Percentiles rank a stretch among this genome's conserved stretches.
phyloP scores from a whole-genome alignment of 2,888 invertebrate genomes.

The Troides oblongomaculatus region DNA sequence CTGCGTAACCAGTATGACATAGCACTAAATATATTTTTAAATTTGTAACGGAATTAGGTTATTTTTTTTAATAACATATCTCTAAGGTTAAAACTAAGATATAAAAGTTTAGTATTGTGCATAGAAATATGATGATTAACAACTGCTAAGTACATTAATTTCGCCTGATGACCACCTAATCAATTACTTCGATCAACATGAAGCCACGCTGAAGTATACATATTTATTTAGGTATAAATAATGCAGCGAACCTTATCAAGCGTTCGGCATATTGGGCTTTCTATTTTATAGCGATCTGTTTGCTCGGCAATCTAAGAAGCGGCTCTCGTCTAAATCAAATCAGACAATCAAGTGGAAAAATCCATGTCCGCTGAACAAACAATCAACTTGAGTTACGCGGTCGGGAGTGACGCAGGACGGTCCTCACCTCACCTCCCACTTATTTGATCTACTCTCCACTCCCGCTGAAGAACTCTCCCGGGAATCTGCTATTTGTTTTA shows the following conservation, averaged over 20 bases:
- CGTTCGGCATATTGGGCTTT: slow-evolving; percentile 37
- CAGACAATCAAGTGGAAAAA: slow-evolving; percentile 80
- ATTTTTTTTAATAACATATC: no score
- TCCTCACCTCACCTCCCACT: slow-evolving; percentile 52
- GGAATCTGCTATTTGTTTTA: slow-evolving; percentile 74
- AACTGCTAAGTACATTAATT: no score
- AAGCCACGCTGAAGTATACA: not conserved
- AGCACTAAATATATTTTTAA: no score
- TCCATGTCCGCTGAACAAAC: slow-evolving; percentile 76
- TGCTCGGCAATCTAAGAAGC: slow-evolving; percentile 55
- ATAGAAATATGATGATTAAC: no score
- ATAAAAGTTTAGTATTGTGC: no score
- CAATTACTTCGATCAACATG: not conserved
- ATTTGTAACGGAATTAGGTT: no score
- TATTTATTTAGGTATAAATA: slow-evolving; percentile 16
- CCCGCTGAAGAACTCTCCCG: slow-evolving; percentile 46
- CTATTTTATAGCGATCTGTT: slow-evolving; percentile 51
- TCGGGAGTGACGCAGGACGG: slow-evolving; percentile 63
- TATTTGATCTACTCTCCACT: slow-evolving; percentile 65
- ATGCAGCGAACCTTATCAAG: slow-evolving; percentile 12
- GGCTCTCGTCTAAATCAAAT: slow-evolving; percentile 73
- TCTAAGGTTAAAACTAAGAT: no score
- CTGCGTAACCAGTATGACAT: no score
- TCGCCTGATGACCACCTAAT: not conserved
- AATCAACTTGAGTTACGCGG: slow-evolving; percentile 76